These are phyloP conservation scores for Sturnus vulgaris DNA, from an alignment of 2,113 vertebrate genomes.

Conservation along the genomic window DNA sequence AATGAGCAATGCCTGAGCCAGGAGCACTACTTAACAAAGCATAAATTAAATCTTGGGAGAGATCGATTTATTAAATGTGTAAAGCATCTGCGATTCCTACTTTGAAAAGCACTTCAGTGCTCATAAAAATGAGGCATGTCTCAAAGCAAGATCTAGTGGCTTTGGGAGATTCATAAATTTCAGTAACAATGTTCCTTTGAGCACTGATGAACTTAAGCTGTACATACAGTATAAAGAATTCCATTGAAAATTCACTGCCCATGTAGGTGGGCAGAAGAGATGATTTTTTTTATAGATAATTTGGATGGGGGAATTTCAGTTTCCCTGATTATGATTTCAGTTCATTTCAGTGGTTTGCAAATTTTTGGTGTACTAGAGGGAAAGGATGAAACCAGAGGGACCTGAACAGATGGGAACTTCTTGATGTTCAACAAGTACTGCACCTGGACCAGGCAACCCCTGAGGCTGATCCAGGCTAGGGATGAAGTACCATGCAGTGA, in stretches of 20 bases:
- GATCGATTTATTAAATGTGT: slow-evolving; percentile 10
- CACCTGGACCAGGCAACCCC: too few species aligned
- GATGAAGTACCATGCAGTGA: neutral
- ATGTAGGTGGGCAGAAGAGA: neutral
- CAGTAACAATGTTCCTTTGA: neutral
- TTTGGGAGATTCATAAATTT: slow-evolving; percentile 16
- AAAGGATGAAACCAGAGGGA: neutral
- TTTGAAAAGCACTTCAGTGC: neutral
- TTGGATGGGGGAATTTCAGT: neutral
- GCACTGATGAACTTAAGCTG: neutral
- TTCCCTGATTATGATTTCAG: neutral
- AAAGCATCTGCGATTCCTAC: neutral
- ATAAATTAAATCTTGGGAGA: slow-evolving; percentile 29
- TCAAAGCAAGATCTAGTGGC: neutral
- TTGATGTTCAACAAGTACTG: neutral
- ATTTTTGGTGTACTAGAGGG: rapidly evolving
- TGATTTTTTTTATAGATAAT: neutral
- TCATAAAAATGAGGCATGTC: neutral
- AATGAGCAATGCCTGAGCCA: neutral
- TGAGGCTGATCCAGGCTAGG: neutral
- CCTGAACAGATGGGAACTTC: neutral
- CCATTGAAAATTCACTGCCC: neutral
- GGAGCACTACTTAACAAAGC: neutral
- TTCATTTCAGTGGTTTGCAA: neutral
- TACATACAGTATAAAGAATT: neutral